Evolutionary conservation across 2,797 vertebrate species (phyloP).

Genomic region (Anabas testudineus): DNA sequence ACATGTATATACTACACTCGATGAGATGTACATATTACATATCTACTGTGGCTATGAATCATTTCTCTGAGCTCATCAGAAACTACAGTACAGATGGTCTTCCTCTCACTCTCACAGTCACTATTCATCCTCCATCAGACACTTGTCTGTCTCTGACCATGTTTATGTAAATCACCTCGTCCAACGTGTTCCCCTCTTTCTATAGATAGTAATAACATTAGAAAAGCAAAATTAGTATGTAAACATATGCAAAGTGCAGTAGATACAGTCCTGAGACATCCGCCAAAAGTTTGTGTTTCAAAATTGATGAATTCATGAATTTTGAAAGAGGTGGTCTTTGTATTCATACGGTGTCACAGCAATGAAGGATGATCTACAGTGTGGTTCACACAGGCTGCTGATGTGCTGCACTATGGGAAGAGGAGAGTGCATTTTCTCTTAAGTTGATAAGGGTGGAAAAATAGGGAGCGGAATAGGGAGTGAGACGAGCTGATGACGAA

Average conservation of each 20-base stretch:
- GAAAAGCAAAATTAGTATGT: slow-evolving; percentile 17
- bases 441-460: slow-evolving; percentile 33
- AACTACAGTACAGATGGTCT: slow-evolving; percentile 29
- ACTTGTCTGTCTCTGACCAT: slow-evolving; percentile 28
- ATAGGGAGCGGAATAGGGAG: slow-evolving; percentile 31
- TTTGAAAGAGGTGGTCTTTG: slow-evolving; percentile 32
- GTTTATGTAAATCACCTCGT: slow-evolving; percentile 39
- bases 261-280: slow-evolving; percentile 15
- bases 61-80: background rate
- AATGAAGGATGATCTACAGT: slow-evolving; percentile 37
- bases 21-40: background rate
- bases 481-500: slow-evolving; percentile 49
- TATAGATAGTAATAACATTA: slow-evolving; percentile 34
- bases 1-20: background rate
- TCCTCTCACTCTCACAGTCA: slow-evolving; percentile 21
- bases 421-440: slow-evolving; percentile 40
- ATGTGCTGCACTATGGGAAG: slow-evolving; percentile 30
- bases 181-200: slow-evolving; percentile 25
- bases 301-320: slow-evolving; percentile 39
- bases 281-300: slow-evolving; percentile 1
- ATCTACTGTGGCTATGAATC: slow-evolving; percentile 7
- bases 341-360: slow-evolving; percentile 53
- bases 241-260: slow-evolving; percentile 28
- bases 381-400: slow-evolving; percentile 26
- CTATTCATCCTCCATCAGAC: slow-evolving; percentile 39